Base-by-base conservation (phyloP, 2,113 vertebrate species). In the Scytalopus superciliaris region DNA sequence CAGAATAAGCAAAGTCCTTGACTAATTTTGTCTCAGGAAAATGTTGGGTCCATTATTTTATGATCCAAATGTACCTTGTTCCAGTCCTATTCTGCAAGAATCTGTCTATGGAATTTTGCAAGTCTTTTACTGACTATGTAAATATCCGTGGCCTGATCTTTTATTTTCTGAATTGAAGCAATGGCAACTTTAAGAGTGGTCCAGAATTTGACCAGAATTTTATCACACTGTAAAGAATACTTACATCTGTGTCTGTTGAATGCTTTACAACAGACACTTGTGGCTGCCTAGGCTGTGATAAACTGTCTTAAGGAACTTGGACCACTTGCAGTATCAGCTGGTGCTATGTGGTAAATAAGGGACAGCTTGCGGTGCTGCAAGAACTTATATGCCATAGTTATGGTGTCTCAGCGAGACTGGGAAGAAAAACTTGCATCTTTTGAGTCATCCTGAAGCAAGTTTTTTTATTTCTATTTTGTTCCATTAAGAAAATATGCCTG, bases 301-400 rank as follows among this genome's bases (percentile, higher is more conserved):
- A 89, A 44, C 66, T 68, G 10, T 66, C 42, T 70, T n/a, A 50
- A 80, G 63, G 73, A 67, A 45, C 59, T 64, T 62, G 50, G 33
- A 19, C 45, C 0, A 3, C 37, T 92, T 22, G 5, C 37, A 60
- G 5, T 73, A 37, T 60, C 55, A 28, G 25, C 59, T 70, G 76
- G 39, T 81, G 37, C 39, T 57, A 3, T n/a, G 35, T 75, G 66
- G 66, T 72, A 59, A 67, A 70, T 74, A 84, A 70, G 50, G 27
- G 27, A 15, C 23, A 39, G 42, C 69, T 82, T 87, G 53, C 0
- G 0, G 67, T 70, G 60, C 60, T 82, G 44, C 35, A 74, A 40
- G 30, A 95, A 50, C 1, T 0, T 14, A 14, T 40, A 8, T 70
- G 24, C 68, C 0, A 0, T 55, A 78, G 52, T 75, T 55, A 33